Percentiles rank a stretch among this genome's conserved stretches.
Evolutionary conservation across 2,888 invertebrate genomes (phyloP).

Genomic region (Drosophila anceps): DNA sequence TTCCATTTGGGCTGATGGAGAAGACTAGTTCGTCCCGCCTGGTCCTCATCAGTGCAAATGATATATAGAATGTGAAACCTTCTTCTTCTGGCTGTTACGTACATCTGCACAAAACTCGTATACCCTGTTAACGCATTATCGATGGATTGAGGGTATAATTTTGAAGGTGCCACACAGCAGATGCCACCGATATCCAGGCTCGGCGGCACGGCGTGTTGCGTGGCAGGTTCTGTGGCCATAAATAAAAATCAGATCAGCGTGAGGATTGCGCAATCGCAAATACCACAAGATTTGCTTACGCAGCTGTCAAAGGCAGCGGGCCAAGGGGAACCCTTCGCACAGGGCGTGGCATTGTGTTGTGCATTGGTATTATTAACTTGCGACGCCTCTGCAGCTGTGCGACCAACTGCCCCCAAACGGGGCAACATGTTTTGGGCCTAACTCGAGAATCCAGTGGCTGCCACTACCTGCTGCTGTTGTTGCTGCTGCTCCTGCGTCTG

Average conservation of each 20-base stretch:
- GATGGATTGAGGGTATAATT: constrained; percentile 21
- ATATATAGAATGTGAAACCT: neutral
- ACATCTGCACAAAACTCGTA: neutral
- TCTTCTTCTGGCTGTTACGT: neutral
- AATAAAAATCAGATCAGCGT: constrained; percentile 84
- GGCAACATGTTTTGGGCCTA: constrained; percentile 76
- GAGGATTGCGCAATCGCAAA: constrained; percentile 83
- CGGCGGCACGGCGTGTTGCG: constrained; percentile 16
- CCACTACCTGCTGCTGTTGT: constrained; percentile 12
- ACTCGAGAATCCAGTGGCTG: constrained; percentile 48
- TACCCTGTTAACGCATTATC: neutral
- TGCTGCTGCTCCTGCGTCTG: constrained; percentile 1
- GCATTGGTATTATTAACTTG: constrained; percentile 42
- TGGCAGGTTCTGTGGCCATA: constrained; percentile 60
- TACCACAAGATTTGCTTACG: constrained; percentile 55
- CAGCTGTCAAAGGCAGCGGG: constrained; percentile 41
- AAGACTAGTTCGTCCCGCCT: no score
- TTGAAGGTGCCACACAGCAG: constrained; percentile 40
- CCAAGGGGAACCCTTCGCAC: neutral
- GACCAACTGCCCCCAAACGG: constrained; percentile 27
- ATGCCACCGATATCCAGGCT: constrained; percentile 10
- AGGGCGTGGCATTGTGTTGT: constrained; percentile 40
- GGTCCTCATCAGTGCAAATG: neutral
- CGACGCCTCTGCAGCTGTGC: constrained; percentile 58
- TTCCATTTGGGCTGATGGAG: neutral